Percentiles rank a stretch among this genome's conserved stretches.
Conservation (phyloP, 2,888 invertebrate genomes). For the Stenurella melanura region DNA sequence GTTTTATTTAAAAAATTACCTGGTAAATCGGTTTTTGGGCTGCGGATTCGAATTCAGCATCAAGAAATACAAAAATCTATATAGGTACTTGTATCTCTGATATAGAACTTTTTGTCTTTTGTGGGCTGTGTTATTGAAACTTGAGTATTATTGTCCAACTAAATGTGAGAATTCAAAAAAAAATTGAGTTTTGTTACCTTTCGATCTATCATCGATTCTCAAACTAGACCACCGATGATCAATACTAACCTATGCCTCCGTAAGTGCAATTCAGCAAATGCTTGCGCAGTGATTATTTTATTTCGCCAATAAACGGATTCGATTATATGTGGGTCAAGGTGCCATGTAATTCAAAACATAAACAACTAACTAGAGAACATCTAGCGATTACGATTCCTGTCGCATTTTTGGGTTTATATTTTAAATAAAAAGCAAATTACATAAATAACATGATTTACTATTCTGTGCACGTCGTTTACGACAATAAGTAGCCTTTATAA, state of each 20-base stretch:
- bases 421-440: slow-evolving; percentile 19
- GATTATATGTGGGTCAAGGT: slow-evolving; percentile 16
- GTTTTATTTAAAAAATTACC: too few species aligned
- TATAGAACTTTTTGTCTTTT: too few species aligned
- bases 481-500: neutral
- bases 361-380: neutral
- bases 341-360: neutral
- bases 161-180: too few species aligned
- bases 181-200: too few species aligned
- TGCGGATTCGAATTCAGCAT: too few species aligned
- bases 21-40: too few species aligned
- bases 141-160: too few species aligned
- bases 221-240: neutral
- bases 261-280: neutral
- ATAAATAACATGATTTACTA: slow-evolving; percentile 4
- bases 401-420: slow-evolving; percentile 20
- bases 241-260: neutral
- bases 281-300: neutral
- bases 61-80: too few species aligned
- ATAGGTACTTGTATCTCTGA: too few species aligned
- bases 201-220: neutral
- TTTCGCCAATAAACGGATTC: neutral
- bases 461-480: neutral
- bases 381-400: slow-evolving; percentile 11
- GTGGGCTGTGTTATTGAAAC: too few species aligned